Conservation (phyloP, 2,797 vertebrate species). For the Trachurus trachurus region DNA sequence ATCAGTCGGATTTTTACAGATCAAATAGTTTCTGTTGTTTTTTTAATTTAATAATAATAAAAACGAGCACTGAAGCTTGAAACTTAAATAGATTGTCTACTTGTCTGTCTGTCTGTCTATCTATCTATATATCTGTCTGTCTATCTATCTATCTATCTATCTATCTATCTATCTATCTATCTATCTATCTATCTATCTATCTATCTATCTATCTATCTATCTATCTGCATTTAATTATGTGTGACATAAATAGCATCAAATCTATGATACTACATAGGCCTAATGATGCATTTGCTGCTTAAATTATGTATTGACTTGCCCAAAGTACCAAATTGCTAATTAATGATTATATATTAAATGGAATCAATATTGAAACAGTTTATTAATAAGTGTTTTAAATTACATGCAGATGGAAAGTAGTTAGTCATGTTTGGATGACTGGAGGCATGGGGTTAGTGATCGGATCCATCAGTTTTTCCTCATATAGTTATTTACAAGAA, state of each 20-base stretch:
- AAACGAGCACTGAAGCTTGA: conserved; percentile 57
- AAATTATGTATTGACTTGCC: too few relatives aligned
- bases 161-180: not conserved
- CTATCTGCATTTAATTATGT: not conserved
- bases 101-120: not conserved
- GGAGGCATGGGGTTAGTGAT: too few relatives aligned
- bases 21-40: conserved; percentile 67
- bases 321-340: too few relatives aligned
- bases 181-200: not conserved
- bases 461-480: too few relatives aligned
- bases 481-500: too few relatives aligned
- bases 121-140: too few relatives aligned
- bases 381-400: too few relatives aligned
- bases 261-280: too few relatives aligned
- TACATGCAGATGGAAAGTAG: not conserved
- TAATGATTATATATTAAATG: too few relatives aligned
- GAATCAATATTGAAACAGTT: too few relatives aligned
- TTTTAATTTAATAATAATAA: conserved; percentile 78
- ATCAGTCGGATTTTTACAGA: conserved; percentile 75
- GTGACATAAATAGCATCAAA: too few relatives aligned
- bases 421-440: not conserved
- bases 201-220: conserved; percentile 2
- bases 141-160: not conserved
- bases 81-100: conserved; percentile 7
- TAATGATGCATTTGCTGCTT: too few relatives aligned